Base-by-base conservation (phyloP, 2,888 invertebrate species). In the Magallana nippona region DNA sequence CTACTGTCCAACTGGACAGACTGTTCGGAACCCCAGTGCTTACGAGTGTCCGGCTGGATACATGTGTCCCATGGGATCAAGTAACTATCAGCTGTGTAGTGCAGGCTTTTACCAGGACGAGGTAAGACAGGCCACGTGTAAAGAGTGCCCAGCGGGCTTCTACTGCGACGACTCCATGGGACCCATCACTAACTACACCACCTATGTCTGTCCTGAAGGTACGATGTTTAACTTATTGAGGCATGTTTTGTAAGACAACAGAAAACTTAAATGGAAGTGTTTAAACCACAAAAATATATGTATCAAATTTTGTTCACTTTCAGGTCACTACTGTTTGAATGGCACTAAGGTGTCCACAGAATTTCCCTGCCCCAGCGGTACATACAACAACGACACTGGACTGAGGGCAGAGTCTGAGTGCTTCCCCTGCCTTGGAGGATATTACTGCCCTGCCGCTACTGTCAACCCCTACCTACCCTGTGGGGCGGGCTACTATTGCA, bases 91-190 rank as follows among this genome's bases (percentile, higher is more conserved):
- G 19, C 85, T 91, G 56, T 94, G 94, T 87, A 85, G 91, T 10
- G 91, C 93, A 0, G 94, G 93, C 0, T 87, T 87, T 13, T 93
- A 93, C 87, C 93, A 93, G 87, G 92, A 93, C 87, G 87, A 89
- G 81, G 83, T 85, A 0, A 82, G 90, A 13, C 92, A 93, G 84
- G 88, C 87, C 1, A 82, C 84, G 3, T 94, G 94, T 85, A 93
- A 92, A 85, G 87, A 89, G 17, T 94, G 94, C 86, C 91, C 91
- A n/a, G 87, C 89, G 57, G 93, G 93, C 1, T 93, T 90, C 88
- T 94, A 92, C 89, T 94, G 94, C 87, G 92, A 94, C 86, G 91
- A 91, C 82, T 86, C 90, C 78, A 79, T 89, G 17, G 92, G 90
- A 22, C 88, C 92, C 0, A 91, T 93, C 62, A 90, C 91, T 77